Conservation (phyloP, 2,113 vertebrate species). For the Chaetorhynchus papuensis region DNA sequence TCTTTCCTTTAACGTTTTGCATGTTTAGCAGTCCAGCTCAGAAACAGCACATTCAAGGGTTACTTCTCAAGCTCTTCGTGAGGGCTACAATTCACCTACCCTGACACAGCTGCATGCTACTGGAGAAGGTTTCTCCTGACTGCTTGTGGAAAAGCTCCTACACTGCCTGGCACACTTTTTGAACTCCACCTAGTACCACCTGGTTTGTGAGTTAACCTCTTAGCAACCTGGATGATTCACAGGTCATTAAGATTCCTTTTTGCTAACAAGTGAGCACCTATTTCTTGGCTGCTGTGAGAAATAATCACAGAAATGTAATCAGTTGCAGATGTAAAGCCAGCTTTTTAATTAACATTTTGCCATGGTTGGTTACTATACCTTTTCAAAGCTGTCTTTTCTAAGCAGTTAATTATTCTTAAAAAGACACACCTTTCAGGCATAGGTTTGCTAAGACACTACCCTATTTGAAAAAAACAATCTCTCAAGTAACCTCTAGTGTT, state of each 20-base stretch:
- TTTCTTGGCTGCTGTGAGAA: neutral
- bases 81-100: neutral
- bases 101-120: fast-evolving
- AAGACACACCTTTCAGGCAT: neutral
- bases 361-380: neutral
- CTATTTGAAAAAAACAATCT: neutral
- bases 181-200: neutral
- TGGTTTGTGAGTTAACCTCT: neutral
- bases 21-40: neutral
- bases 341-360: neutral
- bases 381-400: neutral
- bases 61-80: neutral
- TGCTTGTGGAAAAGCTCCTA: neutral
- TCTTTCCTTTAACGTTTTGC: neutral
- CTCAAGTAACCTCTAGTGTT: neutral
- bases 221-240: neutral
- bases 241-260: neutral
- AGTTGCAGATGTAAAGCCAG: neutral
- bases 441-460: neutral
- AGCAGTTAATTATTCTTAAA: neutral
- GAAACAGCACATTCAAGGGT: neutral
- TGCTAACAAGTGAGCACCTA: neutral
- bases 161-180: neutral
- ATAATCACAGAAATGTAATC: neutral
- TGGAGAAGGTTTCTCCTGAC: neutral